Evolutionary conservation across 2,113 vertebrate species (phyloP).

Genomic region (Hyperopisus bebe): DNA sequence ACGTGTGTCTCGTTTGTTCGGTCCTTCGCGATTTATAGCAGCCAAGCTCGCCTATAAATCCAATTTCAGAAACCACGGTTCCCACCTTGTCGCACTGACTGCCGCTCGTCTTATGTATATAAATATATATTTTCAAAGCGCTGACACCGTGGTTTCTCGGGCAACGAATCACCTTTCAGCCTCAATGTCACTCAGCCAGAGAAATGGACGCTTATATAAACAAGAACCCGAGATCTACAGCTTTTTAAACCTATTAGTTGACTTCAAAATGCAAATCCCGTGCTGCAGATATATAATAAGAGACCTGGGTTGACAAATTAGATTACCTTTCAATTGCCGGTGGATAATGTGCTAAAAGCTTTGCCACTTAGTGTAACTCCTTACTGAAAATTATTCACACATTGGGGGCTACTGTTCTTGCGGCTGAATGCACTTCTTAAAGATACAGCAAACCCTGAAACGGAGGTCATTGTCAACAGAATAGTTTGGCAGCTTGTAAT

Average conservation of each 20-base stretch:
- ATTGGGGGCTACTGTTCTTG: slow-evolving; percentile 56
- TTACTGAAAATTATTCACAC: slow-evolving; percentile 84
- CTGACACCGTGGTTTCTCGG: slow-evolving; percentile 46
- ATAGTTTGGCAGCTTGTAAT: background rate
- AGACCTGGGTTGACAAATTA: slow-evolving; percentile 70
- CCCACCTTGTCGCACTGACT: slow-evolving; percentile 11
- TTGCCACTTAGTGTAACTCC: slow-evolving; percentile 75
- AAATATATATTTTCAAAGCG: slow-evolving; percentile 36
- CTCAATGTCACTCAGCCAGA: slow-evolving; percentile 71
- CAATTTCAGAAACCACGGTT: slow-evolving; percentile 12
- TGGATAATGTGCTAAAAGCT: slow-evolving; percentile 96
- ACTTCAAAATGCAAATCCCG: slow-evolving; percentile 75
- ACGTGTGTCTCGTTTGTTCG: background rate
- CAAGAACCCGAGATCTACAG: slow-evolving; percentile 44
- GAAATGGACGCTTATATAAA: slow-evolving; percentile 51
- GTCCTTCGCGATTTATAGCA: background rate
- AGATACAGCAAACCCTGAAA: slow-evolving; percentile 37
- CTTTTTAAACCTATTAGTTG: slow-evolving; percentile 74
- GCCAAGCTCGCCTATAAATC: background rate
- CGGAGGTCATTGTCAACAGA: slow-evolving; percentile 2
- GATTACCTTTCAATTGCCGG: slow-evolving; percentile 81
- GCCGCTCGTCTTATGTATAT: slow-evolving; percentile 13
- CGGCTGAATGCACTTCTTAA: slow-evolving; percentile 38
- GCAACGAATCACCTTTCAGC: slow-evolving; percentile 46
- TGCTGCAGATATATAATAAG: slow-evolving; percentile 75